Evolutionary conservation across 2,888 invertebrate genomes (phyloP), one percentile per base, ranked within the genome.

Genomic region (Strigamia maritima): DNA sequence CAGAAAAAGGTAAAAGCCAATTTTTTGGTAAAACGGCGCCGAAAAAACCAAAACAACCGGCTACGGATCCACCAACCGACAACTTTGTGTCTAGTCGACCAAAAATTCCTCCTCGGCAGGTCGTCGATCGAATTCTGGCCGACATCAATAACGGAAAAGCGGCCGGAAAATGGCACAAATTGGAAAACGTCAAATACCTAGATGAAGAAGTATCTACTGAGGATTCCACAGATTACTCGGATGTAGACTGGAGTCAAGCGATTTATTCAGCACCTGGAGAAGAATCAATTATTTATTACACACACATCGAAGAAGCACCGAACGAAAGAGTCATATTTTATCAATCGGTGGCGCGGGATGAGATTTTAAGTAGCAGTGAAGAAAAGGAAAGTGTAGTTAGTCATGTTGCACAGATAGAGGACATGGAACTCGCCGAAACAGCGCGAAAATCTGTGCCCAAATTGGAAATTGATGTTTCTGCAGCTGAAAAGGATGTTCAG

Each of bases 201-300:
- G 78, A 78, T n/a, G 78, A 78, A 28, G 78, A 78, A 54, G 78
- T 65, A 4, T 60, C 78, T 6, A 78, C 78, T 8, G 78, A 78
- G 24, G 78, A 78, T 28, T 78, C 78, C 24, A 78, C 78, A 1
- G 78, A 78, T n/a, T 78, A 60, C 35, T 26, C 60, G 7, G 78
- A 78, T 19, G 78, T 78, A 7, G 78, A 78, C 28, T 78, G 78
- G 78, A 60, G 78, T 12, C 22, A 78, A 78, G 78, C 78, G 10
- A 19, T 78, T 19, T 4, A 65, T 8, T 2, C 24, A n/a, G 31
- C 54, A 19, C 19, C 60, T 24, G 65, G 65, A 35, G 78, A 78
- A 8, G 78, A 78, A 16, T 19, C 54, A 1, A 78, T 78, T 10
- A 22, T 78, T 4, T 78, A 78, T 38, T 78, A 78, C 28, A 60